Percentiles rank a stretch among this genome's conserved stretches.
These are phyloP conservation scores for Ptychobarbus kaznakovi DNA, from an alignment of 2,797 vertebrate species.

Conservation along the genomic window DNA sequence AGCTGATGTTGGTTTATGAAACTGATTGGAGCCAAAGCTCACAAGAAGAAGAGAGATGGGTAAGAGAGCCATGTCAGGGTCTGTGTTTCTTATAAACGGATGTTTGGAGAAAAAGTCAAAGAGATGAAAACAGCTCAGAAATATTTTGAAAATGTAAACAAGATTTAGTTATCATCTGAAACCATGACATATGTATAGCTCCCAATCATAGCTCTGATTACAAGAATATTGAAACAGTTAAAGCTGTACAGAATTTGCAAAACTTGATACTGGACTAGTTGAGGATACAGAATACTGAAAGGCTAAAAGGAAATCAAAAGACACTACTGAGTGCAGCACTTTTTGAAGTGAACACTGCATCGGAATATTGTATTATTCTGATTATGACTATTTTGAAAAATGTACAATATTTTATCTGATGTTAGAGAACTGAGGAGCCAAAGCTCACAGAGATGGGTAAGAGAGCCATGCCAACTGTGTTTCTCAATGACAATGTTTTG, in stretches of 20 bases:
- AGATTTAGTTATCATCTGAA: neutral
- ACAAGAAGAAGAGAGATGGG: neutral
- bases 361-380: too few species aligned
- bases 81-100: neutral
- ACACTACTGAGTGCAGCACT: neutral
- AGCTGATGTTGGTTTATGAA: neutral
- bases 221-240: too few species aligned
- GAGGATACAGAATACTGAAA: neutral
- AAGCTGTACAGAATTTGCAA: too few species aligned
- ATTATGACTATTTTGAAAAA: too few species aligned
- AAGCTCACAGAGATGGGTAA: too few species aligned
- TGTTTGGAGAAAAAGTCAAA: too few species aligned
- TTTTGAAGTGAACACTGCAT: too few species aligned
- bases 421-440: too few species aligned
- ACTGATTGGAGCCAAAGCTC: neutral
- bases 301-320: neutral
- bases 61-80: neutral
- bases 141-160: neutral
- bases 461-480: too few species aligned
- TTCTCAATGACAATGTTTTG: neutral
- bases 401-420: too few species aligned
- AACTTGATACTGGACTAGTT: neutral
- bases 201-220: neutral
- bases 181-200: neutral
- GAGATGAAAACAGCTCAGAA: neutral